A percentile compares a stretch with the other conserved stretches of the same genome.
These are phyloP conservation scores for Oxyura jamaicensis DNA, from an alignment of 2,113 vertebrate genomes.

Conservation along the genomic window DNA sequence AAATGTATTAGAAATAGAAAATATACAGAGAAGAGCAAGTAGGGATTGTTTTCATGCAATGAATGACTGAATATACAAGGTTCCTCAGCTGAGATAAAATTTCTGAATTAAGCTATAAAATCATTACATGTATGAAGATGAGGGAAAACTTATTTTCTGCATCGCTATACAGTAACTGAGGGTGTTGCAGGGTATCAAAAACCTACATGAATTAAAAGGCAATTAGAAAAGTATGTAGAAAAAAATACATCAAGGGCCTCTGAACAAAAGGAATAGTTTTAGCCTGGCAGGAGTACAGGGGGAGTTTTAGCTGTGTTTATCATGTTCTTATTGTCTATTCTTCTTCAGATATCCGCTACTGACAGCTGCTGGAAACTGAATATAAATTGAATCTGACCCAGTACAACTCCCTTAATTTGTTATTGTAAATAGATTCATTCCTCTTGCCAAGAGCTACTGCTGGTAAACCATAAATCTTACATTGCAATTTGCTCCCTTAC, in stretches of 20 bases:
- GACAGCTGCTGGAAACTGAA: constrained; percentile 6
- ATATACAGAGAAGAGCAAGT: neutral
- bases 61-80: neutral
- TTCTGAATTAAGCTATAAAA: neutral
- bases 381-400: neutral
- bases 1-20: neutral
- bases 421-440: constrained; percentile 38
- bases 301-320: neutral
- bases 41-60: neutral
- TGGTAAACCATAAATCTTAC: constrained; percentile 24
- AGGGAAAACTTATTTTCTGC: neutral
- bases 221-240: neutral
- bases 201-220: neutral
- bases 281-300: neutral
- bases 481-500: neutral
- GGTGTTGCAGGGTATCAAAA: neutral
- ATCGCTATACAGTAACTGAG: neutral
- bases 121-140: neutral
- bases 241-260: neutral
- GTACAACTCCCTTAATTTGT: constrained; percentile 14
- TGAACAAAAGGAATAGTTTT: neutral
- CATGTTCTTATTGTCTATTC: neutral
- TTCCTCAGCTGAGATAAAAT: neutral
- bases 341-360: neutral
- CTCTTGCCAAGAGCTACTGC: constrained; percentile 33